These are phyloP conservation scores for Leptinotarsa rubiginosa DNA, from an alignment of 2,888 invertebrate genomes.

Conservation along the genomic window DNA sequence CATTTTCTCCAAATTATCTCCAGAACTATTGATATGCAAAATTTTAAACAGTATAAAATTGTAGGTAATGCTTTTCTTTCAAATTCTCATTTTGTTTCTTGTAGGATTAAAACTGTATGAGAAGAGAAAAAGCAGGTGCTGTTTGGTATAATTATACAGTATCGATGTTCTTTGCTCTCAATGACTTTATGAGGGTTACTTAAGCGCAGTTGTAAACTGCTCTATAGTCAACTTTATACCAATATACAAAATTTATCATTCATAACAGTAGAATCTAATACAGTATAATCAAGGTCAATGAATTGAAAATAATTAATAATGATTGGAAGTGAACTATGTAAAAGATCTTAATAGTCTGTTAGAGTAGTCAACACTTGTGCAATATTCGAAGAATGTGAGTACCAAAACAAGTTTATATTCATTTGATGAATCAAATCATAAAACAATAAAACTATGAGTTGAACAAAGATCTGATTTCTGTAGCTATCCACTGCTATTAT, in stretches of 20 bases:
- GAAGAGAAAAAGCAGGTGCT: no score
- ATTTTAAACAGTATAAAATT: no score
- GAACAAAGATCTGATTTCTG: background rate
- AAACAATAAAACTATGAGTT: background rate
- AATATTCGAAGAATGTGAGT: slow-evolving; percentile 7
- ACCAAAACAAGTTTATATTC: background rate
- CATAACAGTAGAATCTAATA: background rate
- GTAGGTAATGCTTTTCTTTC: no score
- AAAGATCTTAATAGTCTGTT: background rate
- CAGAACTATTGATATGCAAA: no score
- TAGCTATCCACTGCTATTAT: no score
- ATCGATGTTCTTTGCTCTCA: no score
- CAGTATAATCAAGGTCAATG: background rate
- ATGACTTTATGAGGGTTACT: no score
- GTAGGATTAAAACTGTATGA: no score
- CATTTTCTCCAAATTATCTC: no score
- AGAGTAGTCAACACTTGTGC: background rate
- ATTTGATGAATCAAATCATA: background rate
- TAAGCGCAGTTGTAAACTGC: background rate
- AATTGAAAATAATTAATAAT: slow-evolving; percentile 9
- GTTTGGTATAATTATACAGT: no score
- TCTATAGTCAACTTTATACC: background rate
- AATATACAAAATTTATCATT: background rate
- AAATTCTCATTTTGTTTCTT: no score
- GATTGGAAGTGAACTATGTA: slow-evolving; percentile 1